Percentiles rank a stretch among this genome's conserved stretches.
Evolutionary conservation across 1,140 invertebrate genomes (phyloP).

Genomic region (Saccostrea cuccullata): DNA sequence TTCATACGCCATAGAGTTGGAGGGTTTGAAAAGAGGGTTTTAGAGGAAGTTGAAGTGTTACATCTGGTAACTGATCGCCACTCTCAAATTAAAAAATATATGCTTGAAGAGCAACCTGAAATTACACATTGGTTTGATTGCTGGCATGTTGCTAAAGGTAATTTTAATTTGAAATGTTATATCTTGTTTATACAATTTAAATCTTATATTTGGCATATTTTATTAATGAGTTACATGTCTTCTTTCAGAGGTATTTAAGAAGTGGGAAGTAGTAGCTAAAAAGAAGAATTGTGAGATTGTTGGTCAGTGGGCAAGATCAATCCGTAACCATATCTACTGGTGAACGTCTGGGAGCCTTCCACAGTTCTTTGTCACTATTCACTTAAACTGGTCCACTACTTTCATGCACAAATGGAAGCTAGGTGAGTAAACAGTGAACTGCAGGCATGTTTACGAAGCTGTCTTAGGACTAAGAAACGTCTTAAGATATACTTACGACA

Average conservation of each 20-base stretch:
- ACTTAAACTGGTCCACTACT: conserved; percentile 37
- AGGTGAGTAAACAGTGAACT: conserved; percentile 25
- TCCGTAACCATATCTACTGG: conserved; percentile 57
- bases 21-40: not conserved
- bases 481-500: too few relatives aligned
- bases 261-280: conserved; percentile 23
- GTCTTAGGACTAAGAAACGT: too few relatives aligned
- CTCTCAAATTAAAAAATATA: conserved; percentile 43
- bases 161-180: not conserved
- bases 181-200: too few relatives aligned
- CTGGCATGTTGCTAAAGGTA: conserved; percentile 31
- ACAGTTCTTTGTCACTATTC: conserved; percentile 46
- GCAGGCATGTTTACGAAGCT: too few relatives aligned
- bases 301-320: conserved; percentile 32
- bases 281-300: conserved; percentile 26
- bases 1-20: conserved; percentile 14
- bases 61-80: not conserved
- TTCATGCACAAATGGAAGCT: conserved; percentile 33
- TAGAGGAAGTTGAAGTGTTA: not conserved
- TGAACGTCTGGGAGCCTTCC: conserved; percentile 48
- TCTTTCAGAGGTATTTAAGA: conserved; percentile 45
- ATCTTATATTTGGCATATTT: too few relatives aligned
- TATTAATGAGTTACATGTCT: not conserved
- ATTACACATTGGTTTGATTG: conserved; percentile 33
- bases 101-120: not conserved